A percentile compares a stretch with the other conserved stretches of the same genome.
Conservation (phyloP, 2,888 invertebrate genomes). For the Drosophila gaucha region DNA sequence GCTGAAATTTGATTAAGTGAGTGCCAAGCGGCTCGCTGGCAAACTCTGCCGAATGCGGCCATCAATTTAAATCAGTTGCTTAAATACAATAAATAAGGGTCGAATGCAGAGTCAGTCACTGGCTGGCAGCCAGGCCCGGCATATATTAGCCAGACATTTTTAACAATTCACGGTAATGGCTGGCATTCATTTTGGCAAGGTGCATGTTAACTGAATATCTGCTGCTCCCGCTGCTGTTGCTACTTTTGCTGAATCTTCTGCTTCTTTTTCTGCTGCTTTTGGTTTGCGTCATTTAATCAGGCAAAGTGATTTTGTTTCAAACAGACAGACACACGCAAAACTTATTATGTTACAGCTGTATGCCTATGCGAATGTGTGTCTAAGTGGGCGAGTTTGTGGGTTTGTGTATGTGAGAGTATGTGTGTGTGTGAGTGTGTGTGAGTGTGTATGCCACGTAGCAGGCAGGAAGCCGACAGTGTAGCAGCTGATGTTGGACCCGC, state of each 20-base stretch:
- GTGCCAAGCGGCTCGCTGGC: constrained; percentile 48
- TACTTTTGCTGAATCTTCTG: not conserved
- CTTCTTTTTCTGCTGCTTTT: constrained; percentile 19
- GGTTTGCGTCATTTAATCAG: constrained; percentile 77
- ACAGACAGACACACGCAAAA: constrained; percentile 37
- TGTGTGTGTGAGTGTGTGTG: constrained; percentile 6
- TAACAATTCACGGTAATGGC: constrained; percentile 77
- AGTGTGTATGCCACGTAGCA: constrained; percentile 32
- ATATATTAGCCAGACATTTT: constrained; percentile 75
- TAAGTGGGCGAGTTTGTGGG: constrained; percentile 20
- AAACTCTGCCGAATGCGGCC: constrained; percentile 49
- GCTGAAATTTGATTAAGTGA: constrained; percentile 77
- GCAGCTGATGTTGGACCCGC: constrained; percentile 68
- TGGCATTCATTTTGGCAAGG: constrained; percentile 57
- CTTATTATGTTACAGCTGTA: constrained; percentile 62
- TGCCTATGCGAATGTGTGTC: constrained; percentile 20
- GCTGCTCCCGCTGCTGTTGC: not conserved
- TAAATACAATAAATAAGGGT: constrained; percentile 69
- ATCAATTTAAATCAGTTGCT: constrained; percentile 74
- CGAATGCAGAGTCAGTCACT: constrained; percentile 29
- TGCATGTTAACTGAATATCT: constrained; percentile 50
- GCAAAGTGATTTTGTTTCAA: constrained; percentile 73
- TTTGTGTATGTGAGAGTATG: constrained; percentile 6
- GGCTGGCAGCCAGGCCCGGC: constrained; percentile 1
- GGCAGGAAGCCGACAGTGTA: constrained; percentile 66